Conservation (phyloP, 2,797 vertebrate species). For the Sebastes oblongus region DNA sequence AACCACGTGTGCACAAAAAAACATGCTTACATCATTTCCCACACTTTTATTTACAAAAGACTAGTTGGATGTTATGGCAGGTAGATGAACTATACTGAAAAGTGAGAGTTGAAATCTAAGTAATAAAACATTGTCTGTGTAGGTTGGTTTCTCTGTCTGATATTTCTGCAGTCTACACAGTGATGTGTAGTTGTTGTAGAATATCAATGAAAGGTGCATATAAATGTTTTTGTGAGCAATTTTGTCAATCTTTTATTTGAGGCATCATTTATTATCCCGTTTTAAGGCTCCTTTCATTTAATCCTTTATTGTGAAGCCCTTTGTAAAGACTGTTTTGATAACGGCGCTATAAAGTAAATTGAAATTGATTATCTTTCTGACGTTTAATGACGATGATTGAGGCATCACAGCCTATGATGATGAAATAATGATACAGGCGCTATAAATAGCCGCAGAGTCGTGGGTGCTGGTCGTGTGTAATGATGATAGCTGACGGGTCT, state of each 20-base stretch:
- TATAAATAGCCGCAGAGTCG: constrained; percentile 28
- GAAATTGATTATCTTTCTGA: background rate
- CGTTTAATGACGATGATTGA: background rate
- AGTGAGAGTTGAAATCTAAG: background rate
- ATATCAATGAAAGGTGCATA: background rate
- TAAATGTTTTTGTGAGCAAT: background rate
- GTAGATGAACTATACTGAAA: background rate
- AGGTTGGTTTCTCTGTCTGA: background rate
- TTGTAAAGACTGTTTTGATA: background rate
- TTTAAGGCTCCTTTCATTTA: background rate
- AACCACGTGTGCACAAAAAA: background rate
- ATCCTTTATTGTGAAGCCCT: background rate
- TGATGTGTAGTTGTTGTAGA: background rate
- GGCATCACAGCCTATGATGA: background rate
- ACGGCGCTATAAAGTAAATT: background rate
- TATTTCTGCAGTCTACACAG: background rate
- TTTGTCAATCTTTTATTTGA: background rate
- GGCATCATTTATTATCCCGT: background rate
- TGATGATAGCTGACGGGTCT: background rate
- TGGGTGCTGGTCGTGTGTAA: background rate
- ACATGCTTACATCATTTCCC: background rate
- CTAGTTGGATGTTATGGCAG: background rate
- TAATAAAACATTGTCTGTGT: background rate
- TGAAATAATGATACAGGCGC: background rate
- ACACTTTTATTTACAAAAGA: background rate